These are phyloP conservation scores for Cordilura impudica DNA, from an alignment of 2,888 invertebrate genomes.

Conservation along the genomic window DNA sequence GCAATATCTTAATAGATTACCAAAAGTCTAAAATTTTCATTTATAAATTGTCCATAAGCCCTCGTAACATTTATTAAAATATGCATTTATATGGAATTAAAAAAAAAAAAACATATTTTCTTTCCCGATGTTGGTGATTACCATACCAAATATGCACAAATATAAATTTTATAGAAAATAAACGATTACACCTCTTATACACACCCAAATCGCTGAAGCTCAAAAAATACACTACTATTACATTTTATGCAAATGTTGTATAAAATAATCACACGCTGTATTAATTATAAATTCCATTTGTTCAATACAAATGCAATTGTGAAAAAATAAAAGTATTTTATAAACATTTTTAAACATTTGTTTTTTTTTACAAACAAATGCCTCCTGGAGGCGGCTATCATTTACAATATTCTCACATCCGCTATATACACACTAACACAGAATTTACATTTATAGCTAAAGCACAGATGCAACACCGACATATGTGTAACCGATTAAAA, in stretches of 20 bases:
- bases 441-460: background rate
- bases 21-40: too few species aligned
- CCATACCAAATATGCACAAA: background rate
- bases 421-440: background rate
- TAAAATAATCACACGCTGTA: slow-evolving; percentile 53
- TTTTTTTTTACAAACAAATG: slow-evolving; percentile 1
- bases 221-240: background rate
- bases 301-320: slow-evolving; percentile 26
- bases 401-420: slow-evolving; percentile 35
- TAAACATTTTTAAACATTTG: background rate
- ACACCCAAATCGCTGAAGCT: background rate
- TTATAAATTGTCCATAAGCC: too few species aligned
- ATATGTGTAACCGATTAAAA: slow-evolving; percentile 44
- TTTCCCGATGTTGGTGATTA: background rate
- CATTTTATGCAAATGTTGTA: slow-evolving; percentile 60
- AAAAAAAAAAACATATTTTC: background rate
- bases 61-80: background rate
- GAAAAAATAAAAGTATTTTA: background rate
- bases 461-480: background rate
- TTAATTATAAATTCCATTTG: slow-evolving; percentile 61
- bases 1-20: too few species aligned
- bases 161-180: background rate
- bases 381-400: slow-evolving; percentile 7
- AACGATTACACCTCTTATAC: background rate
- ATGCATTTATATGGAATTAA: background rate